A percentile compares a stretch with the other conserved stretches of the same genome.
Conservation (phyloP, 2,888 invertebrate species). For the Agrochola macilenta region DNA sequence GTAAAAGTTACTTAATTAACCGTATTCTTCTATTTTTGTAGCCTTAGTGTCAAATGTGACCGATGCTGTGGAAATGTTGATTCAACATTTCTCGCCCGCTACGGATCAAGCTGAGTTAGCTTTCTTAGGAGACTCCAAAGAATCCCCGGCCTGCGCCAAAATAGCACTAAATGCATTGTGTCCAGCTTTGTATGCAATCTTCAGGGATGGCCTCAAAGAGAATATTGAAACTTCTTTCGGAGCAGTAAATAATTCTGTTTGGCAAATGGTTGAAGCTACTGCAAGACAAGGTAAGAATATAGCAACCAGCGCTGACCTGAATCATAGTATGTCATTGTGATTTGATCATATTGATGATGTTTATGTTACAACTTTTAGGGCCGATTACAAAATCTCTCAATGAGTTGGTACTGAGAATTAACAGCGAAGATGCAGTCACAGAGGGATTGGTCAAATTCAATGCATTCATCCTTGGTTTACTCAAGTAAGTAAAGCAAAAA, state of each 20-base stretch:
- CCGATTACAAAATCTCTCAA: constrained; percentile 95
- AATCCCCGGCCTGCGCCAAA: constrained; percentile 93
- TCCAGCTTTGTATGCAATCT: constrained; percentile 95
- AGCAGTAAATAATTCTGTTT: constrained; percentile 95
- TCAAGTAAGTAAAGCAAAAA: constrained; percentile 92
- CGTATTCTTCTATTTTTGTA: constrained; percentile 80
- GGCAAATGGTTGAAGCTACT: constrained; percentile 97
- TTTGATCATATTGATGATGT: background rate
- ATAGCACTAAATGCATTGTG: constrained; percentile 94
- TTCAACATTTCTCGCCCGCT: constrained; percentile 93
- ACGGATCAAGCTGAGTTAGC: constrained; percentile 92
- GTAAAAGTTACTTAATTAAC: background rate
- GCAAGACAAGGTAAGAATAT: constrained; percentile 93
- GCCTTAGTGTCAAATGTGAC: constrained; percentile 93
- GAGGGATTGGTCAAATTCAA: constrained; percentile 97
- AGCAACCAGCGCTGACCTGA: background rate
- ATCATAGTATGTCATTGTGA: background rate
- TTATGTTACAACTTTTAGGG: constrained; percentile 81
- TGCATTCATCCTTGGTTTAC: constrained; percentile 96
- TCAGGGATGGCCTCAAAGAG: constrained; percentile 96
- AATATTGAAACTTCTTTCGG: constrained; percentile 96
- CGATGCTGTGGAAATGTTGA: constrained; percentile 94
- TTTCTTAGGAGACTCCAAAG: constrained; percentile 90
- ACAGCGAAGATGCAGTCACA: constrained; percentile 95
- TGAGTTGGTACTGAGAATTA: constrained; percentile 95